These are phyloP conservation scores for Epinephelus malabaricus DNA, from an alignment of 2,797 vertebrate genomes.

Conservation along the genomic window DNA sequence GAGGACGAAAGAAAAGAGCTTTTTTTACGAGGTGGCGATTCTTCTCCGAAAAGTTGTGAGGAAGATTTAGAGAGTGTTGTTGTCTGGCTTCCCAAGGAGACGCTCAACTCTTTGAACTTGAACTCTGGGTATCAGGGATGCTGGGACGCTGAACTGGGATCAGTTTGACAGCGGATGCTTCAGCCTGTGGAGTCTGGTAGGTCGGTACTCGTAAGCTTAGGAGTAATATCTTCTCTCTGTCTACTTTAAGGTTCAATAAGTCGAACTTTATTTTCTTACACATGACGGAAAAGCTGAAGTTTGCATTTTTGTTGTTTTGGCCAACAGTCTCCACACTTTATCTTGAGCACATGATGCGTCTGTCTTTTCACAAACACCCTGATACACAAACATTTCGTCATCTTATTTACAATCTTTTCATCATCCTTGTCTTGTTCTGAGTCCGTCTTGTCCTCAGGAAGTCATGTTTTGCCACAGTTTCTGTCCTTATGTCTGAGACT, in stretches of 20 bases:
- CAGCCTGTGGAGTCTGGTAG: conserved; percentile 46
- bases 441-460: background rate
- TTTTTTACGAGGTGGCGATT: background rate
- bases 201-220: background rate
- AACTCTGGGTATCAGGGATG: conserved; percentile 34
- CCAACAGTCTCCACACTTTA: background rate
- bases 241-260: background rate
- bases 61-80: background rate
- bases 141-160: conserved; percentile 17
- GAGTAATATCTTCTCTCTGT: background rate
- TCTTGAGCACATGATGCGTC: conserved; percentile 1
- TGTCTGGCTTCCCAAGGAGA: background rate
- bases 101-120: conserved; percentile 38
- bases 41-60: background rate
- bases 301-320: background rate
- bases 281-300: background rate
- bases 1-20: background rate
- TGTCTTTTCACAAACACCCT: background rate
- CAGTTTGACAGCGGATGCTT: conserved; percentile 33
- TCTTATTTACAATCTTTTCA: background rate
- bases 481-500: conserved; percentile 6
- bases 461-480: background rate
- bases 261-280: background rate
- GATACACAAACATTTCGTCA: background rate
- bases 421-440: no score